These are phyloP conservation scores for Neolamprologus cancellatus DNA, from an alignment of 2,113 vertebrate species.

Conservation along the genomic window DNA sequence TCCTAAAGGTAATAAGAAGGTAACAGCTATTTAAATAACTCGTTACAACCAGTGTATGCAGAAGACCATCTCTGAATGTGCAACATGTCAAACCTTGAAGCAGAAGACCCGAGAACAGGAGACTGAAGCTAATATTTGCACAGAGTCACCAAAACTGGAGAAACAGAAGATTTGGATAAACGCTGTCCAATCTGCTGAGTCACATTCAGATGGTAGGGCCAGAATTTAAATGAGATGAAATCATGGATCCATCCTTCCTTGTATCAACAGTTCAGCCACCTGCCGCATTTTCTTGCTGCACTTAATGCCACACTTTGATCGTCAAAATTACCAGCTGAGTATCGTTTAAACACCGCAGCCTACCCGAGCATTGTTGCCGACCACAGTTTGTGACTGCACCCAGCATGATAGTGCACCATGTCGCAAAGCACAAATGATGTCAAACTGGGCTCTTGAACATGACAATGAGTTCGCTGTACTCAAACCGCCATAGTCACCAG, in stretches of 20 bases:
- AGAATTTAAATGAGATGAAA: neutral
- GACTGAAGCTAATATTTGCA: neutral
- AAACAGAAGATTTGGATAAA: neutral
- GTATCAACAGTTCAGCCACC: neutral
- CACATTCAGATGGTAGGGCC: neutral
- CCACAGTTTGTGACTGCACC: neutral
- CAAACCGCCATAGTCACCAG: neutral
- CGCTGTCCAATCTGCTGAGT: neutral
- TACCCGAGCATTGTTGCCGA: neutral
- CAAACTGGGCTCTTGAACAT: neutral
- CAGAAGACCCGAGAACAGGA: neutral
- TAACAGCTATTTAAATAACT: neutral
- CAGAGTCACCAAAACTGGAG: neutral
- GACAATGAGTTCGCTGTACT: neutral
- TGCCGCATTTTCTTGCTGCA: neutral
- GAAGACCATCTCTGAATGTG: neutral
- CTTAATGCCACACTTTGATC: neutral
- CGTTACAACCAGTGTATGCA: neutral
- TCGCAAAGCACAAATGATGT: neutral
- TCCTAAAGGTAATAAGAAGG: neutral
- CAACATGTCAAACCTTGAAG: neutral
- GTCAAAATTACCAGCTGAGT: neutral
- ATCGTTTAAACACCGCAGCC: neutral
- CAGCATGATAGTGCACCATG: neutral
- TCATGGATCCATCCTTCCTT: neutral